phyloP scores from a whole-genome alignment of 2,113 vertebrate species.

The cattle (Bos taurus) region DNA sequence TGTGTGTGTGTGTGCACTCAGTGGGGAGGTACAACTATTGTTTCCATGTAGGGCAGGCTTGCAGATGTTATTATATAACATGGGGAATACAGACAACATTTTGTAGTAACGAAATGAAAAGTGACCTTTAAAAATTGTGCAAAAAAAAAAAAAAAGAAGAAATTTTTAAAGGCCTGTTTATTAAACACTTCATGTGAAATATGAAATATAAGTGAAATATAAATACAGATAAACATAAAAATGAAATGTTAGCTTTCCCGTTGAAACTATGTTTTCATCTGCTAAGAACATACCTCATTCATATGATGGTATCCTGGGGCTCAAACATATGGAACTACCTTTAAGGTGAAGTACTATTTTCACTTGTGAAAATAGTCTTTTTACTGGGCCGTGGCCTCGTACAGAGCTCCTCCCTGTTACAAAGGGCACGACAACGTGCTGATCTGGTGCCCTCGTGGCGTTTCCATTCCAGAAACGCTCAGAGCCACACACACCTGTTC shows the following conservation, averaged over 20 bases:
- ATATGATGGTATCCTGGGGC: neutral
- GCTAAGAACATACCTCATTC: neutral
- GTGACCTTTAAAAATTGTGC: neutral
- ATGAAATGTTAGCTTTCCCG: neutral
- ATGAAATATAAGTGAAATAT: neutral
- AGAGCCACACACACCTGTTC: constrained; percentile 26
- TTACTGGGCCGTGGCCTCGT: rapidly evolving
- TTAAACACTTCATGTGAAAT: too few species aligned
- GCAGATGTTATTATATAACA: neutral
- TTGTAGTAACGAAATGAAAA: neutral
- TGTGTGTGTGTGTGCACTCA: neutral
- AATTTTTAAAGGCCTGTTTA: neutral
- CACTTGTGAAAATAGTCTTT: neutral
- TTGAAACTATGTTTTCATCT: neutral
- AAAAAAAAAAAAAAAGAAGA: neutral
- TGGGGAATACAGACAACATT: neutral
- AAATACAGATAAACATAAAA: neutral
- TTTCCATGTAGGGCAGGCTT: neutral
- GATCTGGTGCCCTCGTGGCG: neutral
- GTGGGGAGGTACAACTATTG: neutral
- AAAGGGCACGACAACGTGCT: rapidly evolving
- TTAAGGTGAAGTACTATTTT: neutral
- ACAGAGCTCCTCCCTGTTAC: neutral
- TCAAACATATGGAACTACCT: neutral
- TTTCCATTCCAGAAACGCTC: constrained; percentile 34